Evolutionary conservation across 2,888 invertebrate genomes (phyloP).

Genomic region (Harpalus rufipes): DNA sequence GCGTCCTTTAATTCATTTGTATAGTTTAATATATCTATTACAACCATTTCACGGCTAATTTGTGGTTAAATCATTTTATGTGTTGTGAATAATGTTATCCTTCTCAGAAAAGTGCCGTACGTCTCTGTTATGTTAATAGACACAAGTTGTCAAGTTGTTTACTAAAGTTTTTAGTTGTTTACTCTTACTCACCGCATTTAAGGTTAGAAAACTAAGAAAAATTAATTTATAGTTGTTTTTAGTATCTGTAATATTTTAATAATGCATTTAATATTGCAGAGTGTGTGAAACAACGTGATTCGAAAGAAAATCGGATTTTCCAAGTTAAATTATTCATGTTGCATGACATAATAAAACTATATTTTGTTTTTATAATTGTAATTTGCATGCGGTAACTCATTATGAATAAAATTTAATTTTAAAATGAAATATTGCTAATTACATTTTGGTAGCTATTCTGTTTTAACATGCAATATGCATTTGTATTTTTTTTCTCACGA

Average conservation of each 20-base stretch:
- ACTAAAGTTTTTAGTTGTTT: slow-evolving; percentile 41
- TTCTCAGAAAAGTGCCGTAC: not conserved
- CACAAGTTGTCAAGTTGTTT: slow-evolving; percentile 44
- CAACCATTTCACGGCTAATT: not conserved
- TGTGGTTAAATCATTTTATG: not conserved
- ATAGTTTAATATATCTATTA: too few relatives aligned
- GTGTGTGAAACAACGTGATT: slow-evolving; percentile 11
- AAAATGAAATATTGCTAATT: slow-evolving; percentile 20
- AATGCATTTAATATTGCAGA: slow-evolving; percentile 23
- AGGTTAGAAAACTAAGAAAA: slow-evolving; percentile 18
- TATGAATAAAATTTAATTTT: not conserved
- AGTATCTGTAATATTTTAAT: slow-evolving; percentile 24
- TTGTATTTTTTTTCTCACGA: too few relatives aligned
- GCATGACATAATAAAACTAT: slow-evolving; percentile 25
- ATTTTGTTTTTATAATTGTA: not conserved
- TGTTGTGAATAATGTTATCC: not conserved
- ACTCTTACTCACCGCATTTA: slow-evolving; percentile 18
- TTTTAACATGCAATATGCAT: not conserved
- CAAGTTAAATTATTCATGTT: slow-evolving; percentile 31
- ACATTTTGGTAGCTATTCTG: not conserved
- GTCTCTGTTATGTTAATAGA: slow-evolving; percentile 31
- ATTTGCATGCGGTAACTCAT: not conserved
- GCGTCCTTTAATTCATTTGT: too few relatives aligned
- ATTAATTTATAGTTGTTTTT: slow-evolving; percentile 46
- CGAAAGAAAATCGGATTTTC: slow-evolving; percentile 42